Conservation (phyloP, 1,140 invertebrate genomes). For the Plectrocnemia conspersa region DNA sequence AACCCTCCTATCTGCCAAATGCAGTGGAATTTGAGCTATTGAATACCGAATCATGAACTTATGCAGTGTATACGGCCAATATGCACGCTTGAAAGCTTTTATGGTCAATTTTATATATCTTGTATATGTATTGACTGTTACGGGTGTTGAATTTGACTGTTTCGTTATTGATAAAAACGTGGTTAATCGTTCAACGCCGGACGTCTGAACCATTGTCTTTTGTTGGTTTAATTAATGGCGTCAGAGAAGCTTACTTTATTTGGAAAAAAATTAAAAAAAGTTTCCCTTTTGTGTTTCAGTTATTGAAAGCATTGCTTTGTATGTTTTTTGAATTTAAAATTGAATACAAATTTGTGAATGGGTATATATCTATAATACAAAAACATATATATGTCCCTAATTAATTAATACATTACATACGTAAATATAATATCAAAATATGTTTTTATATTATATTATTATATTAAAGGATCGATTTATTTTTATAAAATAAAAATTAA, state of each 20-base stretch:
- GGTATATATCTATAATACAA: too few species aligned
- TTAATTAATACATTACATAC: too few species aligned
- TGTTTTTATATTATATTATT: too few species aligned
- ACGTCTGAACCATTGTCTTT: constrained; percentile 17
- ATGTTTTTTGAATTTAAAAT: too few species aligned
- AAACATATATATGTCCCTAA: too few species aligned
- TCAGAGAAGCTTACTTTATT: constrained; percentile 12
- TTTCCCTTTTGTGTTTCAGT: neutral
- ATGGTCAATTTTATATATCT: neutral
- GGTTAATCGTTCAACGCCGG: constrained; percentile 17
- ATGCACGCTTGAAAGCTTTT: neutral
- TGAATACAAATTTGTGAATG: too few species aligned
- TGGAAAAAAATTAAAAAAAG: constrained; percentile 7
- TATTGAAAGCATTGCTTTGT: too few species aligned
- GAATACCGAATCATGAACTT: neutral
- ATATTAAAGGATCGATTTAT: too few species aligned
- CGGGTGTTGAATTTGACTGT: neutral
- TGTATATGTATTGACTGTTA: neutral
- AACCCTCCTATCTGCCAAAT: neutral
- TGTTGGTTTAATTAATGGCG: constrained; percentile 14
- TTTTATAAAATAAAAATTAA: too few species aligned
- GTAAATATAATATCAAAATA: too few species aligned
- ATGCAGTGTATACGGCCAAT: neutral
- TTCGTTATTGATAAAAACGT: constrained; percentile 23
- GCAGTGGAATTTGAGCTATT: neutral